Base-by-base conservation (phyloP, 1,140 invertebrate genomes). In the Phenacoccus solenopsis region DNA sequence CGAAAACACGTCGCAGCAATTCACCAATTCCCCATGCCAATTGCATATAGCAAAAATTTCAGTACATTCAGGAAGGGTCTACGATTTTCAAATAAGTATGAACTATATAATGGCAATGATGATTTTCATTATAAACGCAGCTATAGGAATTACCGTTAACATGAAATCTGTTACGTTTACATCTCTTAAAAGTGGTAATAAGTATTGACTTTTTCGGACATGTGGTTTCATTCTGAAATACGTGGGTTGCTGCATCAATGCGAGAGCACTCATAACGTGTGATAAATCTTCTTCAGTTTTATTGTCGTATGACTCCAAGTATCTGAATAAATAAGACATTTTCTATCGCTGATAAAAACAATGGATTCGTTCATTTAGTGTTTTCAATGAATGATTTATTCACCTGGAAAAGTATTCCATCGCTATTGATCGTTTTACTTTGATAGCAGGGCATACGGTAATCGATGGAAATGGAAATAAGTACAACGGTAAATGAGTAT, bases 381-480 rank as follows among this genome's bases (percentile, higher is more conserved):
- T 9, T 61, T 16, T 12, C 12, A 9, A 7, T 21, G 7, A 32
- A 24, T 25, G 7, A 4, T 0, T 22, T 72, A 21, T 21, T 73
- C 28, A 75, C 75, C 38, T 70, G 20, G 72, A 71, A 28, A 76
- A 72, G 49, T 76, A 76, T 28, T 73, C 68, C n/a, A 74, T 64
- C 7, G 72, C 75, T 25, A 69, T 35, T 4, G 68, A 27, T 30
- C 70, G 72, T 49, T 75, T 74, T 1, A 77, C 74, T 69, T 76
- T 76, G 24, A 73, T 64, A 1, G 72, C 72, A 0, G 76, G 76
- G 61, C 77, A 78, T 25, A 78, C 73, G 28, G 75, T 75, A 22
- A 78, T 73, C 1, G 75, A 74, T 21, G 77, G 77, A 61, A 78
- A 78, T n/a, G 74, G 73, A 27, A 77, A 70, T 5, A 73, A 69